Evolutionary conservation across 2,113 vertebrate genomes (phyloP).

Genomic region (Peromyscus californicus): DNA sequence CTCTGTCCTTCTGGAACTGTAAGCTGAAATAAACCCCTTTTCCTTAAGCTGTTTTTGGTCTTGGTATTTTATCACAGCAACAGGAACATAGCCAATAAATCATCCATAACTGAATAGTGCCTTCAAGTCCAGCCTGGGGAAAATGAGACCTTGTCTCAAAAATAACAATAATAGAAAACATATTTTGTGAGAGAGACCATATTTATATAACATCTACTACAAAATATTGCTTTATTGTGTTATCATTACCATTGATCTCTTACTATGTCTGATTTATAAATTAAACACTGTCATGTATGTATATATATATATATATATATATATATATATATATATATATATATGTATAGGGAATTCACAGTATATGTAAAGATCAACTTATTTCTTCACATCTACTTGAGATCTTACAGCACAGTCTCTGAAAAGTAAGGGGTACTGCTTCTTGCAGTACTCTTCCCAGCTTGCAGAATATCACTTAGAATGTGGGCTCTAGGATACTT

Average conservation of each 20-base stretch:
- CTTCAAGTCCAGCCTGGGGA: background rate
- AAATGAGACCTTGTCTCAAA: background rate
- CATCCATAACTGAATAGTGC: background rate
- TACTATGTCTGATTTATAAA: background rate
- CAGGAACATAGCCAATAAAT: background rate
- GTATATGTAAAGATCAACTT: background rate
- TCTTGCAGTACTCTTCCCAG: background rate
- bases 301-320: background rate
- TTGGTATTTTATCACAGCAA: background rate
- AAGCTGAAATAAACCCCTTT: background rate
- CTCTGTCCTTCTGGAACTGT: background rate
- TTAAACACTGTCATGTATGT: background rate
- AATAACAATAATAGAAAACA: background rate
- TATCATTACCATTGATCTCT: background rate
- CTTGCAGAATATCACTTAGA: background rate
- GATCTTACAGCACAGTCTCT: too few relatives aligned
- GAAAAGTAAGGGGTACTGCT: too few relatives aligned
- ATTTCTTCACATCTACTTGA: background rate
- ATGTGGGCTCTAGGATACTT: background rate
- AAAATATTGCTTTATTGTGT: background rate
- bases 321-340: background rate
- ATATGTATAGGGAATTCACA: background rate
- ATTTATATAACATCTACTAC: background rate
- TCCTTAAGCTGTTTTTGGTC: background rate
- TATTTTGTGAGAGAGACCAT: background rate